A percentile compares a stretch with the other conserved stretches of the same genome.
These are phyloP conservation scores for Ameiurus melas DNA, from an alignment of 2,113 vertebrate species.

Conservation along the genomic window DNA sequence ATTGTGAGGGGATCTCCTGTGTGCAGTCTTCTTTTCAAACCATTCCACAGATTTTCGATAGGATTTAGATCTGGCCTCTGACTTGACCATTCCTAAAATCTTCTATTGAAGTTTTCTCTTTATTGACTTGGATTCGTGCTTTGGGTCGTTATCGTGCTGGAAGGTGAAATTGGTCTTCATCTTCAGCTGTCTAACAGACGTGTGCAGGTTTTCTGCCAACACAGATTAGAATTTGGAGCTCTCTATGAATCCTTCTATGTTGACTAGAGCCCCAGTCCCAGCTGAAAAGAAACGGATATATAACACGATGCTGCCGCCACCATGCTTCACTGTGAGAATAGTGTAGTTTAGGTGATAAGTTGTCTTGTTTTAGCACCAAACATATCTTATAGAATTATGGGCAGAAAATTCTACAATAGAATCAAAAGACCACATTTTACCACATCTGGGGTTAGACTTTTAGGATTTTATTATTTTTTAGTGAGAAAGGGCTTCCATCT, in stretches of 20 bases:
- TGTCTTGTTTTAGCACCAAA: no score
- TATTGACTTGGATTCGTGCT: not conserved
- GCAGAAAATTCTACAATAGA: no score
- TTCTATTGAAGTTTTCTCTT: not conserved
- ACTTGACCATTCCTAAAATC: not conserved
- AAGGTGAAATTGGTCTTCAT: not conserved
- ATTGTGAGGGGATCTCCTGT: not conserved
- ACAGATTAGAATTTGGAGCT: not conserved
- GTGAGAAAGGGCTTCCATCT: no score
- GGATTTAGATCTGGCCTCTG: not conserved
- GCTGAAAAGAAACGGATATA: not conserved
- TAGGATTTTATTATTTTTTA: no score
- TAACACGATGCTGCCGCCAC: not conserved
- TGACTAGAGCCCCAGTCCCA: no score
- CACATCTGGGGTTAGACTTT: no score
- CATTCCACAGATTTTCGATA: not conserved
- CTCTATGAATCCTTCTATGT: not conserved
- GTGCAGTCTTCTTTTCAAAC: not conserved
- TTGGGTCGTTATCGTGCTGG: not conserved
- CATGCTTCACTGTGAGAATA: not conserved
- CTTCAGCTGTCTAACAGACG: not conserved
- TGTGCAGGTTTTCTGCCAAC: not conserved
- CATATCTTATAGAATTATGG: no score
- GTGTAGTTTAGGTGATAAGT: not conserved
- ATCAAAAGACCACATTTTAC: no score